Conservation (phyloP, 2,113 vertebrate species). For the Regulus satrapa region DNA sequence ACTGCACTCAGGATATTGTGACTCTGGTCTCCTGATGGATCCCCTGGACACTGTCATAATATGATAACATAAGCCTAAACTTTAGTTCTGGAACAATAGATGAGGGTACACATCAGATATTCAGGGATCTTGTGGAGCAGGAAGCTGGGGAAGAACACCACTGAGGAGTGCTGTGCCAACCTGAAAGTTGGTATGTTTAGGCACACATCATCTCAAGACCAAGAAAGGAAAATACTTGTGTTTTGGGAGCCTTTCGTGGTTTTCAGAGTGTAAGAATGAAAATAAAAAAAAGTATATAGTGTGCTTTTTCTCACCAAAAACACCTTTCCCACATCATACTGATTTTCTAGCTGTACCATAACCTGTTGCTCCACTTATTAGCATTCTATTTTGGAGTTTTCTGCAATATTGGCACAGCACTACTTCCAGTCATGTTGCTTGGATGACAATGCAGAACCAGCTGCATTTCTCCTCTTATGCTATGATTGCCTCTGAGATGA, state of each 20-base stretch:
- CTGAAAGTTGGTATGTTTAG: background rate
- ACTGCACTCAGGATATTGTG: background rate
- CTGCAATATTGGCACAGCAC: background rate
- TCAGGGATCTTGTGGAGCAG: background rate
- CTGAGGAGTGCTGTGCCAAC: background rate
- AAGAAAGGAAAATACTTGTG: background rate
- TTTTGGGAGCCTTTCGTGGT: background rate
- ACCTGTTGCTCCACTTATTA: background rate
- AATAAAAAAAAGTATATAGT: fast-evolving
- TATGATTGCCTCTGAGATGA: background rate
- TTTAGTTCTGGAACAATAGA: background rate
- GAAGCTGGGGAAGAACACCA: background rate
- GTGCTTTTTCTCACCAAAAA: background rate
- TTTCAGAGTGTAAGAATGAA: background rate
- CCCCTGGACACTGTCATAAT: background rate
- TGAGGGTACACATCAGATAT: background rate
- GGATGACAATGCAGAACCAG: background rate
- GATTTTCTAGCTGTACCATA: background rate
- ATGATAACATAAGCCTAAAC: background rate
- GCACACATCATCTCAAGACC: background rate
- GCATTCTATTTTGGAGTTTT: background rate
- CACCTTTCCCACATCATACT: background rate
- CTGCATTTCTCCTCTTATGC: background rate
- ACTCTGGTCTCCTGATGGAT: background rate
- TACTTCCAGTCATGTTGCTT: background rate